Evolutionary conservation across 2,113 vertebrate genomes (phyloP).

Genomic region (Lethenteron reissneri): DNA sequence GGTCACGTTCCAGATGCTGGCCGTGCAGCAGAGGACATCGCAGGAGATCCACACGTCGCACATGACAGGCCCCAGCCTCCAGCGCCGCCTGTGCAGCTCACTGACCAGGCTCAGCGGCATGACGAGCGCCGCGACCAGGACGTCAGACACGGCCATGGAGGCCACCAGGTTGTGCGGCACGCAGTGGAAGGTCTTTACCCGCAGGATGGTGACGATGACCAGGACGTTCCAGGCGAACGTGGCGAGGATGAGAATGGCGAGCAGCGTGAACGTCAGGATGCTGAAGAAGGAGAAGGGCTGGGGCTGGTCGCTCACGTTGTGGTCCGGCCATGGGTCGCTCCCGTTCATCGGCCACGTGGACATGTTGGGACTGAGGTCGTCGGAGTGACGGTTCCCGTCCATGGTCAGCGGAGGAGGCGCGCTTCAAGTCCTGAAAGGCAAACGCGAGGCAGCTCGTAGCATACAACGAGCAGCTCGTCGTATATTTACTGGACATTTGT

Average conservation of each 20-base stretch:
- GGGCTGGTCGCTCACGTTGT: not conserved
- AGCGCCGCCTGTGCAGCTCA: slow-evolving; percentile 12
- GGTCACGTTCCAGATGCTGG: slow-evolving; percentile 18
- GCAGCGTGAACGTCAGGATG: slow-evolving; percentile 11
- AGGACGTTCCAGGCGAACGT: slow-evolving; percentile 18
- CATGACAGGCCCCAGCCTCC: slow-evolving; percentile 14
- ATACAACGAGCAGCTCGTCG: no score
- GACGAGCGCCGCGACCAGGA: slow-evolving; percentile 14
- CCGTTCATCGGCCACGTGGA: no score
- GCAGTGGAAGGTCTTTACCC: slow-evolving; percentile 15
- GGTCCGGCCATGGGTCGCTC: no score
- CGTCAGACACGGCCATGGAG: slow-evolving; percentile 16
- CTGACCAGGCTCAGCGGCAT: slow-evolving; percentile 16
- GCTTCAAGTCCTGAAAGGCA: no score
- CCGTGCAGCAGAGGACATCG: slow-evolving; percentile 16
- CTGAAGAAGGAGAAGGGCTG: slow-evolving; percentile 10
- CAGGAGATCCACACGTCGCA: slow-evolving; percentile 16
- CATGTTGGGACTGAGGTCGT: no score
- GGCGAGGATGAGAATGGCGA: slow-evolving; percentile 13
- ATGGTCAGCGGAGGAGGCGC: no score
- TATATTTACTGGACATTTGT: no score
- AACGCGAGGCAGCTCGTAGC: no score
- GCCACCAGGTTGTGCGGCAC: slow-evolving; percentile 17
- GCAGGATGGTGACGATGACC: slow-evolving; percentile 16
- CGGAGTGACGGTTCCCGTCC: no score